phyloP scores from a whole-genome alignment of 2,888 invertebrate genomes.

The Eristalinus sepulchralis region DNA sequence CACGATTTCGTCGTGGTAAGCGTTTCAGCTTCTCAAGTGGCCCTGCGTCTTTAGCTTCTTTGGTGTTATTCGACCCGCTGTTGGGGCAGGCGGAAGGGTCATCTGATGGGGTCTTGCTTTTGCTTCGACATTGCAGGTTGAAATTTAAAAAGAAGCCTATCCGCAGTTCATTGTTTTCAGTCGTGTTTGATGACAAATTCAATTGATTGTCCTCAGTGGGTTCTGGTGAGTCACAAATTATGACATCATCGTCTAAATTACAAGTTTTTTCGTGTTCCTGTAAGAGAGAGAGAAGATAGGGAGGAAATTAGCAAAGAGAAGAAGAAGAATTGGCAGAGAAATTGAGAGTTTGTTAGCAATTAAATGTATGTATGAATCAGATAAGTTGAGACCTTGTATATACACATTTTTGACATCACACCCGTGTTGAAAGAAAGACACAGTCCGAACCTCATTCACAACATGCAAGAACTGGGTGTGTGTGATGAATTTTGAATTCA shows the following conservation, averaged over 20 bases:
- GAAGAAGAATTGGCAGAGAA: too few relatives aligned
- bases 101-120: constrained; percentile 45
- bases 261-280: constrained; percentile 82
- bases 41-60: constrained; percentile 56
- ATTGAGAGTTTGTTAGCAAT: too few relatives aligned
- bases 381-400: too few relatives aligned
- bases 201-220: constrained; percentile 73
- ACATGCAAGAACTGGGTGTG: too few relatives aligned
- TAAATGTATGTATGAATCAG: too few relatives aligned
- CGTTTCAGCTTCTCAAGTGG: constrained; percentile 76
- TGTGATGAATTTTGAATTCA: too few relatives aligned
- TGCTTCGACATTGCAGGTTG: constrained; percentile 76
- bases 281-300: constrained; percentile 53
- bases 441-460: too few relatives aligned
- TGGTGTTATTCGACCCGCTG: constrained; percentile 38
- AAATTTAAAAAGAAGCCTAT: constrained; percentile 82
- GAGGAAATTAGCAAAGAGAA: too few relatives aligned
- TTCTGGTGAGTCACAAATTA: constrained; percentile 81
- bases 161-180: constrained; percentile 76
- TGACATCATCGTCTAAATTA: constrained; percentile 79
- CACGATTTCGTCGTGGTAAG: constrained; percentile 80
- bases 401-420: too few relatives aligned
- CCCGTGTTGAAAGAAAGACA: too few relatives aligned
- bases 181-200: constrained; percentile 72
- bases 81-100: constrained; percentile 39